Percentiles rank a stretch among this genome's conserved stretches.
Conservation (phyloP, 1,140 invertebrate genomes). For the Hypsibius dujardini region DNA sequence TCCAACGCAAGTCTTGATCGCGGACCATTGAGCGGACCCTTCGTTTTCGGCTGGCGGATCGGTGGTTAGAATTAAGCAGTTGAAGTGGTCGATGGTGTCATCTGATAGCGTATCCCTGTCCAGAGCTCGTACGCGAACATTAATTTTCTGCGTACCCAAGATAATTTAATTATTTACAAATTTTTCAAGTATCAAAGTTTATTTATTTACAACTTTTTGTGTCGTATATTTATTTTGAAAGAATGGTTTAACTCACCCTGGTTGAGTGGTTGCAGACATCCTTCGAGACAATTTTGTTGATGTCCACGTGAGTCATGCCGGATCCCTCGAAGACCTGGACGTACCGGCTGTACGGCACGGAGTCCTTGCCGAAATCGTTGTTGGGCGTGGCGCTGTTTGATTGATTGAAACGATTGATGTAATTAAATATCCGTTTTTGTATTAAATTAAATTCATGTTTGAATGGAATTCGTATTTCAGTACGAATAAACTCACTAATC, state of each 20-base stretch:
- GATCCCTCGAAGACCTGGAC: not conserved
- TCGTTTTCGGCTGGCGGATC: not conserved
- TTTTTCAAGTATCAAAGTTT: too few species aligned
- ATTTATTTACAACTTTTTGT: too few species aligned
- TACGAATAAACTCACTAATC: constrained; percentile 10
- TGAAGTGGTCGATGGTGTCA: not conserved
- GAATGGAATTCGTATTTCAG: too few species aligned
- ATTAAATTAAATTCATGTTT: too few species aligned
- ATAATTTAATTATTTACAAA: not conserved
- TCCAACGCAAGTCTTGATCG: not conserved
- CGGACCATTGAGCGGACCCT: not conserved
- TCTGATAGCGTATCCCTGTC: not conserved
- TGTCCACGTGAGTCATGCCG: not conserved
- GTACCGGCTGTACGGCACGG: constrained; percentile 15
- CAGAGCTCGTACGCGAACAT: constrained; percentile 3
- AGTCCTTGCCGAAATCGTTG: not conserved
- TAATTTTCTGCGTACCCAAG: not conserved
- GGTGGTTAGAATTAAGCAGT: not conserved
- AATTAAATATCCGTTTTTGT: too few species aligned
- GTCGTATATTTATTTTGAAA: too few species aligned
- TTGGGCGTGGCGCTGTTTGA: not conserved
- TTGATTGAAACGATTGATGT: too few species aligned
- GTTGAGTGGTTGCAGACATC: constrained; percentile 12
- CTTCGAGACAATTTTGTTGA: constrained; percentile 1
- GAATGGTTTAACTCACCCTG: not conserved